These are phyloP conservation scores for Drepana arcuata DNA, from an alignment of 1,140 invertebrate genomes.

Conservation along the genomic window DNA sequence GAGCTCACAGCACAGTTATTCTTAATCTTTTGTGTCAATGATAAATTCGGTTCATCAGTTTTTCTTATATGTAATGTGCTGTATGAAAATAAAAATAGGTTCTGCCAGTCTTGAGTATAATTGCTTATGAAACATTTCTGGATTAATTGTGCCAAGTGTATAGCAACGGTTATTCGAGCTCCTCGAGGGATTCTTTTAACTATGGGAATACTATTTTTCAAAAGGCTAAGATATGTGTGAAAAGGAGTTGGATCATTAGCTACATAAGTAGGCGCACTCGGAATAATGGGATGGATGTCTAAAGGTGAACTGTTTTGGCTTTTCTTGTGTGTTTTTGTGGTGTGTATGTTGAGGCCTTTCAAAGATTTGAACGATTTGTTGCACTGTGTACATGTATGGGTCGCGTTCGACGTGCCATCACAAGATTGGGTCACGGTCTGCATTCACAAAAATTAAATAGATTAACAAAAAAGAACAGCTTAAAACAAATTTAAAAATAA, in stretches of 20 bases:
- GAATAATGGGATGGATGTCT: too few species aligned
- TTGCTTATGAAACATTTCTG: conserved; percentile 21
- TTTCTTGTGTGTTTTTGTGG: background rate
- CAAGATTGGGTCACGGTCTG: background rate
- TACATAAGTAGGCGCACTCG: too few species aligned
- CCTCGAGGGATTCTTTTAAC: background rate
- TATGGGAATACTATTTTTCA: background rate
- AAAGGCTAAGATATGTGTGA: background rate
- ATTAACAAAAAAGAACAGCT: background rate
- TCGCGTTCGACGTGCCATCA: background rate
- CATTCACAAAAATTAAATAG: background rate
- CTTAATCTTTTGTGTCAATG: too few species aligned
- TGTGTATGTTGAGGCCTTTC: background rate
- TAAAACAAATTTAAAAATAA: background rate
- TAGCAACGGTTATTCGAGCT: conserved; percentile 18
- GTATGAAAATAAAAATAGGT: too few species aligned
- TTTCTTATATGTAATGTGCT: too few species aligned
- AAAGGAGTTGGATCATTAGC: too few species aligned
- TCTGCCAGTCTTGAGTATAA: too few species aligned
- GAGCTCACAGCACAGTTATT: too few species aligned
- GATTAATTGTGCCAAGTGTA: too few species aligned
- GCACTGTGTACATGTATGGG: background rate
- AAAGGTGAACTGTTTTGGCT: background rate
- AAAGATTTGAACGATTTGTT: background rate
- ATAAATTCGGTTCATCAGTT: too few species aligned